These are phyloP conservation scores for Melieria picta DNA, from an alignment of 2,888 invertebrate species.

Conservation along the genomic window DNA sequence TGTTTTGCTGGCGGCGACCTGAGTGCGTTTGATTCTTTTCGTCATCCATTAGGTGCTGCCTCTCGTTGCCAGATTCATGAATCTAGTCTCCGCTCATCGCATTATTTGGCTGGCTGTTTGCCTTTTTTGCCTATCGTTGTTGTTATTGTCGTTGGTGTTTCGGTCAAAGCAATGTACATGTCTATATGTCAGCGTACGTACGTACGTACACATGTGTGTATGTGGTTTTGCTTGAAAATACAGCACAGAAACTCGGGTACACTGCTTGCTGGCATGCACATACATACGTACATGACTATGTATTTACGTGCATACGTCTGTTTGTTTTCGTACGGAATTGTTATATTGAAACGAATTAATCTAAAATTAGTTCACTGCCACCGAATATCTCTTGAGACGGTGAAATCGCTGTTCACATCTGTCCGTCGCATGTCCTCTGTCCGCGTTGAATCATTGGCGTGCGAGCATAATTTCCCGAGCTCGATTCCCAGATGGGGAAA, in stretches of 20 bases:
- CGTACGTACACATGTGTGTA: conserved; percentile 19
- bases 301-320: conserved; percentile 16
- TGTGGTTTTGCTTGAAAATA: conserved; percentile 19
- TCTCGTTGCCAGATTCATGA: no score
- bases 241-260: conserved; percentile 24
- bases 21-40: no score
- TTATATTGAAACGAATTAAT: conserved; percentile 28
- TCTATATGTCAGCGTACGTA: background rate
- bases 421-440: background rate
- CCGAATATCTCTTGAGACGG: conserved; percentile 45
- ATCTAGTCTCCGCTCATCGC: background rate
- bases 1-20: no score
- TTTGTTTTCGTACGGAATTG: background rate
- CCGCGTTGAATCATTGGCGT: no score
- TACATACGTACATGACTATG: conserved; percentile 10
- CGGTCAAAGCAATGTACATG: no score
- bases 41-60: no score
- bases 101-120: no score
- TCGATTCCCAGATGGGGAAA: no score
- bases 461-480: no score
- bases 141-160: no score
- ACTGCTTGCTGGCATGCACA: background rate
- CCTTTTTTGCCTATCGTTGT: no score
- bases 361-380: conserved; percentile 61
- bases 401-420: conserved; percentile 23